Conservation (phyloP, 1,140 invertebrate species). For the Drosophila navojoa region DNA sequence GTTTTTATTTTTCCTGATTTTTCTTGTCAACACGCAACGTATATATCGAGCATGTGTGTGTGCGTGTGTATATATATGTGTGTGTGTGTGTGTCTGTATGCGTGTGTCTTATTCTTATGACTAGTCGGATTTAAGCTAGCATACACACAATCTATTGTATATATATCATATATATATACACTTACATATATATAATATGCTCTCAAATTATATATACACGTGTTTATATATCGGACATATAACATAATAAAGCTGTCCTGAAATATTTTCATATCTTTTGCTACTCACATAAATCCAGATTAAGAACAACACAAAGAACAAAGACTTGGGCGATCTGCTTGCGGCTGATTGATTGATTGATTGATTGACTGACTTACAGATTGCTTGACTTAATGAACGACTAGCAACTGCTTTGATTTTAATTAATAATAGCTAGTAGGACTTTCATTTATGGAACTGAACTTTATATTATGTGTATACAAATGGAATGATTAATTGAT, state of each 20-base stretch:
- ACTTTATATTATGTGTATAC: no score
- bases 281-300: neutral
- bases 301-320: neutral
- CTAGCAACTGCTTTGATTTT: no score
- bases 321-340: neutral
- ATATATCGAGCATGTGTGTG: neutral
- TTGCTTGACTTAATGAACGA: no score
- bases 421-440: no score
- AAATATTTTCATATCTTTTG: conserved; percentile 5
- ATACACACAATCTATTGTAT: conserved; percentile 6
- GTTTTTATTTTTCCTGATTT: conserved; percentile 29
- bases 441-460: no score
- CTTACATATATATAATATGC: neutral
- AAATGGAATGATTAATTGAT: no score
- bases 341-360: neutral
- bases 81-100: neutral
- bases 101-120: conserved; percentile 21
- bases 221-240: neutral
- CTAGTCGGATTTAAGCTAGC: conserved; percentile 19
- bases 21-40: conserved; percentile 30
- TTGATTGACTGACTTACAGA: no score
- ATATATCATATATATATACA: conserved; percentile 11
- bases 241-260: conserved; percentile 25
- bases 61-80: neutral
- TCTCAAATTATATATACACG: neutral